Conservation (phyloP, 37 sponge, comb jelly and placozoan species). For the Theonella swinhoei region DNA sequence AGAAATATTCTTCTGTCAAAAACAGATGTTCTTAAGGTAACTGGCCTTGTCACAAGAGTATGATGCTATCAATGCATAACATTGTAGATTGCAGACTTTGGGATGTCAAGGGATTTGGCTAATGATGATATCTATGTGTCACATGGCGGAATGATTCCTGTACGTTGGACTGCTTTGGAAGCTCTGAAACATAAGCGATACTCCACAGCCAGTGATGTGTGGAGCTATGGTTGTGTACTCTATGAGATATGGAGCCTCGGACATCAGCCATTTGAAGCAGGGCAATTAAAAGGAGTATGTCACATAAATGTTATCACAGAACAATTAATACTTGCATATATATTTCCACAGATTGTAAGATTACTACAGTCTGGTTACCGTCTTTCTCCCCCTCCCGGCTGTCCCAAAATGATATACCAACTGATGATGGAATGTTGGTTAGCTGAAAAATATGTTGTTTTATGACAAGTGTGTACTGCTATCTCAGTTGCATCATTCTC, state of each 20-base stretch:
- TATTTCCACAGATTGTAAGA: not conserved
- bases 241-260: conserved; percentile 36
- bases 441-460: too few relatives aligned
- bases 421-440: too few relatives aligned
- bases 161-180: conserved; percentile 34
- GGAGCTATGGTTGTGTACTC: too few relatives aligned
- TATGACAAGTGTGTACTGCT: too few relatives aligned
- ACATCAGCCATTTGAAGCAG: not conserved
- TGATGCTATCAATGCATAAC: too few relatives aligned
- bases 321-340: not conserved
- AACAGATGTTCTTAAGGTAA: conserved; percentile 33
- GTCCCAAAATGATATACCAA: too few relatives aligned
- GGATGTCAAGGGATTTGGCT: conserved; percentile 30
- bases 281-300: too few relatives aligned
- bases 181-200: conserved; percentile 1
- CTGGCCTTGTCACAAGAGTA: too few relatives aligned
- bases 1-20: conserved; percentile 28
- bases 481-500: too few relatives aligned
- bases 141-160: conserved; percentile 29
- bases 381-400: too few relatives aligned
- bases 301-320: not conserved
- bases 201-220: conserved; percentile 12
- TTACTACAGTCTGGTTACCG: too few relatives aligned
- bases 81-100: too few relatives aligned
- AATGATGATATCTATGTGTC: conserved; percentile 16